These are phyloP conservation scores for Monodelphis domestica DNA, from an alignment of 2,797 vertebrate species.

Conservation along the genomic window DNA sequence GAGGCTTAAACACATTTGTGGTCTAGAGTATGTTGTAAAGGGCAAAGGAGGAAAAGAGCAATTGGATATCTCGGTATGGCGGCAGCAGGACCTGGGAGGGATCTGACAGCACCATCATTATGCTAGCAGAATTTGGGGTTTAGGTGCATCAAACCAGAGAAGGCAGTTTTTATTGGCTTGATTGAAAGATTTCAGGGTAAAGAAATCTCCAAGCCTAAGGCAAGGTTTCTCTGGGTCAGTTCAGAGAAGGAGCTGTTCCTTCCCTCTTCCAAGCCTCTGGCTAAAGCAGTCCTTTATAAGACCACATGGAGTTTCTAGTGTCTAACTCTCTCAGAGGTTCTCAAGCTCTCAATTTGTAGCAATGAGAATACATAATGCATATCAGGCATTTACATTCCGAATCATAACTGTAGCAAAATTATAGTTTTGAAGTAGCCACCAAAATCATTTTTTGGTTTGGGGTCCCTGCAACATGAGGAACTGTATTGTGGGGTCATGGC, in stretches of 20 bases:
- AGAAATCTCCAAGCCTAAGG: not conserved
- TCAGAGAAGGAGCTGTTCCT: not conserved
- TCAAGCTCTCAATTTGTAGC: no score
- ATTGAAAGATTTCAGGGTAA: not conserved
- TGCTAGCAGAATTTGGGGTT: not conserved
- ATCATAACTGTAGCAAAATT: no score
- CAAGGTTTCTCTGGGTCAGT: not conserved
- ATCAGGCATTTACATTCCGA: no score
- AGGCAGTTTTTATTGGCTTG: not conserved
- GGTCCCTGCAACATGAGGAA: no score
- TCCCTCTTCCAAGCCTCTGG: not conserved
- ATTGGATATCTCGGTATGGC: not conserved
- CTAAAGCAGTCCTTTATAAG: not conserved
- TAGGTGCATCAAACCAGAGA: not conserved
- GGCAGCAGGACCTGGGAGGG: no score
- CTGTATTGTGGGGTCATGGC: no score
- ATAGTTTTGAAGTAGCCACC: no score
- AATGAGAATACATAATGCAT: no score
- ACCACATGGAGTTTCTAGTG: not conserved
- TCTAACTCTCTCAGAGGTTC: not conserved
- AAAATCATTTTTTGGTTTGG: no score
- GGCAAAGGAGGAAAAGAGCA: not conserved
- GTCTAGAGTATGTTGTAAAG: not conserved
- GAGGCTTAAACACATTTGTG: not conserved
- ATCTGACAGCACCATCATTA: not conserved